Evolutionary conservation across 1,140 invertebrate species (phyloP), one percentile per base, ranked within the genome.

Genomic region (Drosophila orosa): DNA sequence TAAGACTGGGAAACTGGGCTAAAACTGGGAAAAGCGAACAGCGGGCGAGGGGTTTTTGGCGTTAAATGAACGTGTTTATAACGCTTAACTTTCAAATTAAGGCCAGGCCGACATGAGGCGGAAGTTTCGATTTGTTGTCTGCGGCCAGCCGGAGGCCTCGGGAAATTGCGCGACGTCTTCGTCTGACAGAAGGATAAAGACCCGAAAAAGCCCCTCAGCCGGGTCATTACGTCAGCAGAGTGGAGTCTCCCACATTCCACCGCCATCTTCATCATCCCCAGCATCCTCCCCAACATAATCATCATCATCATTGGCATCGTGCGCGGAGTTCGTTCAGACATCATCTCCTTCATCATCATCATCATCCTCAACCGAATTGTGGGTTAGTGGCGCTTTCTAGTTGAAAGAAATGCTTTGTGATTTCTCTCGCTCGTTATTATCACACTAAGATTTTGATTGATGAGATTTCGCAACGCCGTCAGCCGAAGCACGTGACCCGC

Each of bases 121-220:
- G 83, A 87, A 87, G 83, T 87, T 87, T 87, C 84, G 83, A 89
- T 87, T 89, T 87, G 83, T 80, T 89, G 83, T 87, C 83, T 73
- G 80, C 58, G 67, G 71, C 55, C 42, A 44, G 72, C 83, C 75
- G 47, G 39, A 71, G 75, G 66, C 54, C 56, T 73, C 78, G 56
- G 74, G 52, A 86, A 87, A 86, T 82, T 79, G 71, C 71, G 82
- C 78, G 68, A 66, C 67, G 65, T 66, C 66, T 62, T 62, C 42
- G 37, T 45, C 31, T 45, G 50, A 52, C 48, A 60, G 55, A 75
- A 76, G 61, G 74, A 76, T 75, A 76, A 54, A 76, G 27, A 47
- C 65, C 65, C 48, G n/a, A 37, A 56, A 71, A 69, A 69, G 44
- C 48, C 67, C 44, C 65, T 39, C 67, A 50, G 74, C 22, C 60